Base-by-base conservation (phyloP, 2,888 invertebrate genomes). In the Lydus trimaculatus region DNA sequence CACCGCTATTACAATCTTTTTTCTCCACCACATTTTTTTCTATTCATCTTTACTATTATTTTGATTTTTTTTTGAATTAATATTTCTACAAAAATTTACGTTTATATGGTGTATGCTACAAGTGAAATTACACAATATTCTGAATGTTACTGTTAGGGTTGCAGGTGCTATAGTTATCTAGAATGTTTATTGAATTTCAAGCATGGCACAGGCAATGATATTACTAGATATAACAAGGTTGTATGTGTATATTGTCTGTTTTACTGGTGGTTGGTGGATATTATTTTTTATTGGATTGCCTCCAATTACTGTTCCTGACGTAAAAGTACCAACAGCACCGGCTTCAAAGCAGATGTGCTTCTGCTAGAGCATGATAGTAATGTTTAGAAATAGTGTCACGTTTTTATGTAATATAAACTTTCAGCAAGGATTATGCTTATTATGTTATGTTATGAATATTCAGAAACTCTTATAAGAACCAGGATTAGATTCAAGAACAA, bases 391-490 rank as follows among this genome's bases (percentile, higher is more conserved):
- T 61, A 33, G 33, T 39, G 61, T 61, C 63, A 60, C 31, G 66
- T 71, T 71, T 71, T 68, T 71, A 64, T 67, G 65, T 68, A 68
- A 63, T 62, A 39, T 63, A 65, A 74, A 71, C 70, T 72, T 72
- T 68, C 67, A 59, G 28, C 61, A 31, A 60, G 71, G 70, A 69
- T 74, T 73, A 69, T 66, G 70, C 73, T 73, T 72, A 72, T 67
- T 67, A 73, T 69, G 66, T 67, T 64, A 28, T 64, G 70, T 64
- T 65, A 73, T 74, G 74, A 74, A 74, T 74, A 74, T 74, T 73
- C 74, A 74, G 52, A 66, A 70, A 70, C 61, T 43, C 48, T 13
- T 23, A 25, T 11, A 25, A 52, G 23, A 25, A 2, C 23, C 11
- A 17, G 0, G 6, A n/a, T n/a, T 43, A 52, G 13, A 52, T 25